Evolutionary conservation across 1,140 invertebrate genomes (phyloP).

Genomic region (Stegodyphus mimosarum): DNA sequence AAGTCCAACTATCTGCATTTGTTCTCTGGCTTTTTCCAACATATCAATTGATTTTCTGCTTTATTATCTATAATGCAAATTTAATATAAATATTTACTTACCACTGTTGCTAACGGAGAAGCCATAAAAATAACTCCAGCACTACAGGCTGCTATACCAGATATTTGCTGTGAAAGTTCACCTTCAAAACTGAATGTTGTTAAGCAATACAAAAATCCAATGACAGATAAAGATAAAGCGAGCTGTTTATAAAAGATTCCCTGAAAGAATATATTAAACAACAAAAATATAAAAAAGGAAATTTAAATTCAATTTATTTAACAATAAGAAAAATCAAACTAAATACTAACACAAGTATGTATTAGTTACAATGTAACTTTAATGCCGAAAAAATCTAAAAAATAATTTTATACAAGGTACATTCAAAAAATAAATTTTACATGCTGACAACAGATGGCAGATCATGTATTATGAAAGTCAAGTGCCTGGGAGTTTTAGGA

Average conservation of each 20-base stretch:
- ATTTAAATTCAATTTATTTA: constrained; percentile 7
- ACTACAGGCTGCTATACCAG: constrained; percentile 77
- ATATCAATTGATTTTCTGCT: no score
- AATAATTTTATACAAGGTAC: no score
- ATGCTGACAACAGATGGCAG: no score
- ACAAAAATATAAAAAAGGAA: not conserved
- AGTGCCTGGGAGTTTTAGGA: no score
- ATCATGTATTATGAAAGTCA: no score
- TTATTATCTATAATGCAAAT: no score
- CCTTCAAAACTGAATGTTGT: constrained; percentile 8
- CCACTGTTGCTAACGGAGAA: constrained; percentile 79
- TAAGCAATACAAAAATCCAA: constrained; percentile 57
- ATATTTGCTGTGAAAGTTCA: constrained; percentile 60
- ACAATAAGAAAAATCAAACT: not conserved
- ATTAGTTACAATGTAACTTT: not conserved
- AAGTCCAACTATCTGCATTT: no score
- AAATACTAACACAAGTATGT: constrained; percentile 62
- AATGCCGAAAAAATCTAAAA: no score
- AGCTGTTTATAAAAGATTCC: constrained; percentile 63
- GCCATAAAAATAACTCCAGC: constrained; percentile 82
- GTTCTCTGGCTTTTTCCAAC: no score
- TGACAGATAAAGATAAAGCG: constrained; percentile 50
- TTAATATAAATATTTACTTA: constrained; percentile 62
- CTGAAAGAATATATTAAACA: constrained; percentile 59
- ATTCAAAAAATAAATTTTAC: no score